Conservation (phyloP, 37 sponge, comb jelly and placozoan species). For the Ephydatia muelleri region DNA sequence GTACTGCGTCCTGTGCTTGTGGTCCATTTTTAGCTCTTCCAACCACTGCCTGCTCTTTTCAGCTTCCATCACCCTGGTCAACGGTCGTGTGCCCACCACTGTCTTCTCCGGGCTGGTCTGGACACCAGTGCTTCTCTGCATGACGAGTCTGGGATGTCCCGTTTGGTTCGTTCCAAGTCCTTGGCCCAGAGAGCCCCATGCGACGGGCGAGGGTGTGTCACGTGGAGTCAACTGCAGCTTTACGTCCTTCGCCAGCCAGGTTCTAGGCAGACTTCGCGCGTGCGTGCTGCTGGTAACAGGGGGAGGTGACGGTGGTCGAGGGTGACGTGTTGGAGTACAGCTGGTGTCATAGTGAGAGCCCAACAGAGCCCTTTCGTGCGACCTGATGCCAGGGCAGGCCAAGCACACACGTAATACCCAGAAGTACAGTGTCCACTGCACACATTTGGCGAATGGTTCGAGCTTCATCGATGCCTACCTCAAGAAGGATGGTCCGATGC, state of each 20-base stretch:
- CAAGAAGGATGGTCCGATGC: neutral
- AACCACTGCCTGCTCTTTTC: constrained; percentile 4
- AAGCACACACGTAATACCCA: too few species aligned
- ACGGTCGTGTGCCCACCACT: neutral
- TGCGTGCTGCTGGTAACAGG: neutral
- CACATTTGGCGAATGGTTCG: too few species aligned
- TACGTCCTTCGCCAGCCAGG: neutral
- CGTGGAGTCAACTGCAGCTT: neutral
- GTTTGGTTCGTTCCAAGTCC: neutral
- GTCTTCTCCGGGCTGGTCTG: neutral
- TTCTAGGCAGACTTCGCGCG: neutral
- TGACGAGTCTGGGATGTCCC: neutral
- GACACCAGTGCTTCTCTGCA: neutral
- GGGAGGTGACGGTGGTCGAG: neutral
- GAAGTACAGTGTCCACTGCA: too few species aligned
- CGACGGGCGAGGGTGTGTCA: neutral
- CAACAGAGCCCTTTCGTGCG: neutral
- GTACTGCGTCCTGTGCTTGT: neutral
- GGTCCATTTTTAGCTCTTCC: constrained; percentile 17
- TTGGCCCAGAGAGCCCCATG: neutral
- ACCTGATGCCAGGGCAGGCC: neutral
- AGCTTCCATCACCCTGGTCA: neutral
- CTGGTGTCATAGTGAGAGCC: neutral
- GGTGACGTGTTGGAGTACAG: neutral
- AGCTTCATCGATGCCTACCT: neutral